Conservation (phyloP, 2,113 vertebrate species). For the Gallinago paraguaiae region DNA sequence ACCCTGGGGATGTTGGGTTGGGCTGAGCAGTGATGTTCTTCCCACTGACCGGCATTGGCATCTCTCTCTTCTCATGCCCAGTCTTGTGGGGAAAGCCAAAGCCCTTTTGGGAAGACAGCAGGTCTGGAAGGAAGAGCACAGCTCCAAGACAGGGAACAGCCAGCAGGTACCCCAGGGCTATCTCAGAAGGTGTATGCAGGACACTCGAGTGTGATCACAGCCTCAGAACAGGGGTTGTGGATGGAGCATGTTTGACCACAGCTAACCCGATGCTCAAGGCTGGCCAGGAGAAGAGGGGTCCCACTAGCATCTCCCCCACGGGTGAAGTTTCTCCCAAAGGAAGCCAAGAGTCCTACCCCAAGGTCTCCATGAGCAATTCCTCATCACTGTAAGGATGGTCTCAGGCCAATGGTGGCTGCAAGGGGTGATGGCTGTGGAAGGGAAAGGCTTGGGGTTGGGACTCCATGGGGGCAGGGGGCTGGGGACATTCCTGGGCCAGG, state of each 20-base stretch:
- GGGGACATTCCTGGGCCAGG: constrained; percentile 52
- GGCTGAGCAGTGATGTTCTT: background rate
- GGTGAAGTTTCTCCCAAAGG: background rate
- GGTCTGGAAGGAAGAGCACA: background rate
- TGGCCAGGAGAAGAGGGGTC: background rate
- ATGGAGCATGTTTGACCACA: background rate
- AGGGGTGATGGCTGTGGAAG: background rate
- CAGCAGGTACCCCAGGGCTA: background rate
- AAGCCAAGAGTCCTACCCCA: background rate
- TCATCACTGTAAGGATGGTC: background rate
- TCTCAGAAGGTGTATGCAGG: background rate
- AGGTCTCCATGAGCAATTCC: background rate
- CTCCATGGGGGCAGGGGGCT: constrained; percentile 25
- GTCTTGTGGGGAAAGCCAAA: background rate
- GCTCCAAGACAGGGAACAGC: background rate
- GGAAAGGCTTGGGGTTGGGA: background rate
- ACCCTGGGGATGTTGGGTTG: background rate
- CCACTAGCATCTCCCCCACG: background rate
- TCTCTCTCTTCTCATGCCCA: background rate
- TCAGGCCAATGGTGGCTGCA: background rate
- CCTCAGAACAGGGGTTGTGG: background rate
- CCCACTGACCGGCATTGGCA: background rate
- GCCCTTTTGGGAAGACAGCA: background rate
- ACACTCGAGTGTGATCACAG: background rate
- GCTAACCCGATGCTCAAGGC: background rate